Evolutionary conservation across 2,113 vertebrate genomes (phyloP).

Genomic region (Thalassoma bifasciatum): DNA sequence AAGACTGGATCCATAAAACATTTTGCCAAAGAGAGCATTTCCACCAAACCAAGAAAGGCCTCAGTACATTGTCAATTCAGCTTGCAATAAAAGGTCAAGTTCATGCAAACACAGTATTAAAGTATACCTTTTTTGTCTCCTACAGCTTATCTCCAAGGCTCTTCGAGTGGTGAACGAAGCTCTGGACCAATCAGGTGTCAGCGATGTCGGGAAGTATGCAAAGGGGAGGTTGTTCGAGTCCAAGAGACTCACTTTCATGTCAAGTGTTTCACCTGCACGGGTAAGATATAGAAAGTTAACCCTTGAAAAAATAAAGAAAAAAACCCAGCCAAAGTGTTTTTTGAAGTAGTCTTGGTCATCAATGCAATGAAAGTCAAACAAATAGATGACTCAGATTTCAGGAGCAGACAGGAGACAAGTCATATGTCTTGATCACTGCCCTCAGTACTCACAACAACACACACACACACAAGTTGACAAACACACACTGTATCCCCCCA

Average conservation of each 20-base stretch:
- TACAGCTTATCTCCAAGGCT: slow-evolving; percentile 87
- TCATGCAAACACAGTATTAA: background rate
- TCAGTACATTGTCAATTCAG: background rate
- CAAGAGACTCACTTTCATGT: slow-evolving; percentile 98
- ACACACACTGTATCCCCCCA: slow-evolving; percentile 14
- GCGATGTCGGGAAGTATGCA: slow-evolving; percentile 93
- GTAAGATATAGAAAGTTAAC: slow-evolving; percentile 78
- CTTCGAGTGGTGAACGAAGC: slow-evolving; percentile 81
- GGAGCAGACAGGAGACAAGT: slow-evolving; percentile 2
- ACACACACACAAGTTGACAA: slow-evolving; percentile 16
- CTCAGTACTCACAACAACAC: slow-evolving; percentile 13
- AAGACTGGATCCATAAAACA: too few relatives aligned
- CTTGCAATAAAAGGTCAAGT: background rate
- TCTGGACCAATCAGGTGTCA: slow-evolving; percentile 92
- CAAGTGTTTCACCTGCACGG: slow-evolving; percentile 99
- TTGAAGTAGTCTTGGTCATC: background rate
- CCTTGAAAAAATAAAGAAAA: background rate
- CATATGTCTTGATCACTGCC: slow-evolving; percentile 22
- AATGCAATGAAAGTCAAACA: background rate
- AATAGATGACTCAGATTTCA: slow-evolving; percentile 11
- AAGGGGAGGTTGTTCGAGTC: slow-evolving; percentile 97
- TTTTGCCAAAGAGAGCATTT: too few relatives aligned
- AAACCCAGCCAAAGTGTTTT: slow-evolving; percentile 5
- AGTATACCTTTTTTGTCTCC: slow-evolving; percentile 29
- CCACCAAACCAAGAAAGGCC: too few relatives aligned